These are phyloP conservation scores for Ametastegia equiseti DNA, from an alignment of 2,888 invertebrate genomes.

Conservation along the genomic window DNA sequence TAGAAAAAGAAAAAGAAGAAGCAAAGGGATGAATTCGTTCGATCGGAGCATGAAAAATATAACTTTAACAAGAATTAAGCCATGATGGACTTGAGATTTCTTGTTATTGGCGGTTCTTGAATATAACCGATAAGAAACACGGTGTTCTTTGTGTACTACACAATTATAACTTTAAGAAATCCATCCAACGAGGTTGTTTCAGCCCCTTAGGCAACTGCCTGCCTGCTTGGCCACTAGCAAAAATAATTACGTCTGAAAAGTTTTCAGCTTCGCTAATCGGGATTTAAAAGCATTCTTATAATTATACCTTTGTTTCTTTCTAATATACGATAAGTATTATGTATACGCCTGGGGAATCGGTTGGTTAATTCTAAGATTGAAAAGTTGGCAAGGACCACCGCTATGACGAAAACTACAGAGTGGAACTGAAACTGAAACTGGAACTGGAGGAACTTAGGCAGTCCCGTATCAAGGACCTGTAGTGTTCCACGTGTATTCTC, in stretches of 20 bases:
- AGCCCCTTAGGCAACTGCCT: background rate
- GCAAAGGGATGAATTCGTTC: no score
- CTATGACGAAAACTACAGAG: background rate
- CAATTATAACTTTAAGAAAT: background rate
- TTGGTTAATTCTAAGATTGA: conserved; percentile 69
- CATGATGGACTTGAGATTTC: background rate
- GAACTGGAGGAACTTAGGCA: conserved; percentile 54
- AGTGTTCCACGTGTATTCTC: conserved; percentile 53
- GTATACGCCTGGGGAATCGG: no score
- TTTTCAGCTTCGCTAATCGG: background rate
- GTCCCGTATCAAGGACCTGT: background rate
- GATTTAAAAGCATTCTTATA: conserved; percentile 29
- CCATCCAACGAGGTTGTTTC: no score
- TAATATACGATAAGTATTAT: background rate
- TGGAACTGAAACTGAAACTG: conserved; percentile 27
- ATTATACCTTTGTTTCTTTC: background rate
- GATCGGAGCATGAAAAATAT: no score
- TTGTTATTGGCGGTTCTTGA: background rate
- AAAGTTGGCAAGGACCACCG: conserved; percentile 67
- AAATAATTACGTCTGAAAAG: background rate
- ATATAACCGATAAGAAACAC: background rate
- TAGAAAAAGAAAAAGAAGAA: no score
- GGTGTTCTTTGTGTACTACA: background rate
- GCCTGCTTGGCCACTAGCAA: background rate
- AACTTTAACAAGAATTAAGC: no score